A percentile compares a stretch with the other conserved stretches of the same genome.
Conservation (phyloP, 1,140 invertebrate genomes). For the Microplitis mediator region DNA sequence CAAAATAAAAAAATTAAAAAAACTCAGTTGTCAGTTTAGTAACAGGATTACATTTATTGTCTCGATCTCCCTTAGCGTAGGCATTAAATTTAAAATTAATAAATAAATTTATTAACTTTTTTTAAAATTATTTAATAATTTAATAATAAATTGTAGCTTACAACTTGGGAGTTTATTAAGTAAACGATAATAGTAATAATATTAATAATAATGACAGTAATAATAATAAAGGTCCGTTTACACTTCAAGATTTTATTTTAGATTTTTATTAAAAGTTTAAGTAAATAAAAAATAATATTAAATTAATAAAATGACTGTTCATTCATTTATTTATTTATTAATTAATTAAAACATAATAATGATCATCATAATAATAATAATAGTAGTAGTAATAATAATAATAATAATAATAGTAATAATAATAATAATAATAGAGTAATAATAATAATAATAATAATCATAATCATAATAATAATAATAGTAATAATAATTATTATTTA, state of each 20-base stretch:
- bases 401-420: neutral
- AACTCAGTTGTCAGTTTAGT: constrained; percentile 60
- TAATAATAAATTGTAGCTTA: constrained; percentile 45
- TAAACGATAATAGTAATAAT: neutral
- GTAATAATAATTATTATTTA: neutral
- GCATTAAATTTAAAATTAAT: constrained; percentile 49
- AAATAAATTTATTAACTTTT: constrained; percentile 34
- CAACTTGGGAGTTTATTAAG: constrained; percentile 47
- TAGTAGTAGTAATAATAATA: neutral
- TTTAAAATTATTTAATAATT: constrained; percentile 26
- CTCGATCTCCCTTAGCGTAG: constrained; percentile 57
- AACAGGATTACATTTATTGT: constrained; percentile 64
- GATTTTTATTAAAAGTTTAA: too few species aligned
- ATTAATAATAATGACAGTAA: constrained; percentile 17
- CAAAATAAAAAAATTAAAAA: constrained; percentile 59
- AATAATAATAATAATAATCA: neutral
- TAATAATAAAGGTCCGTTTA: constrained; percentile 36
- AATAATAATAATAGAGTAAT: neutral
- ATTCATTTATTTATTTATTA: neutral
- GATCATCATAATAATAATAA: neutral
- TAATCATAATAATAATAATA: neutral
- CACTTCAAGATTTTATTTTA: constrained; percentile 28
- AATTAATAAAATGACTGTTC: neutral
- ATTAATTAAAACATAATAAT: constrained; percentile 1
- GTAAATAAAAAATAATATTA: neutral